Evolutionary conservation across 2,797 vertebrate genomes (phyloP), one percentile per base, ranked within the genome.

Genomic region (Numenius phaeopus): DNA sequence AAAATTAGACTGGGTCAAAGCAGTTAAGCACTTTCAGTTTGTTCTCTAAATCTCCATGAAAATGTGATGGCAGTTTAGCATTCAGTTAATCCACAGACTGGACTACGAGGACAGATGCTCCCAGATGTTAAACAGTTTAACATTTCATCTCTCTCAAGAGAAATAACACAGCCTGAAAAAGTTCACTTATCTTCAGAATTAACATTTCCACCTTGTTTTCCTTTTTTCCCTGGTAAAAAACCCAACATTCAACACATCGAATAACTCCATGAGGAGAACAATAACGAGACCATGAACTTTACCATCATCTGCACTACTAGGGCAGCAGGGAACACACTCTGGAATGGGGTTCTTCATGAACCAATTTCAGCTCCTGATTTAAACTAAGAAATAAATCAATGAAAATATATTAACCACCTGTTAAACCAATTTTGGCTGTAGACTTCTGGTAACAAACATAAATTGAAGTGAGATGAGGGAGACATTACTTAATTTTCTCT

Each of bases 1-100:
- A 93, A 96, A 96, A 84, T 82, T 77, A 94, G 83, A 57, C 15
- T 67, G 64, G 70, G 66, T 94, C 83, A 91, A 83, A 94, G 61
- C 44, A 70, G 58, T 57, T 87, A 90, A 92, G 77, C 49, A 96
- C 14, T 95, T 90, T 70, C 47, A 83, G 70, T 66, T 91, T 7
- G 3, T 87, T 62, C n/a, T 65, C 27, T 72, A 84, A 84, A 87
- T 90, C 73, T 76, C 58, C 67, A 20, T 24, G 50, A 91, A 94
- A 93, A 91, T 27, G 39, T 34, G 46, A 92, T 34, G 65, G 37
- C 32, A 83, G 46, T 82, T 91, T 34, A 86, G 70, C 62, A 59
- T 59, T 64, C 77, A 72, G 54, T 73, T 91, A 95, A 95, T 90
- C 94, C 83, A 52, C 44, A 71, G 61, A 18, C 46, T 58, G 57